A percentile compares a stretch with the other conserved stretches of the same genome.
Conservation (phyloP, 2,113 vertebrate genomes). For the Gopherus flavomarginatus region DNA sequence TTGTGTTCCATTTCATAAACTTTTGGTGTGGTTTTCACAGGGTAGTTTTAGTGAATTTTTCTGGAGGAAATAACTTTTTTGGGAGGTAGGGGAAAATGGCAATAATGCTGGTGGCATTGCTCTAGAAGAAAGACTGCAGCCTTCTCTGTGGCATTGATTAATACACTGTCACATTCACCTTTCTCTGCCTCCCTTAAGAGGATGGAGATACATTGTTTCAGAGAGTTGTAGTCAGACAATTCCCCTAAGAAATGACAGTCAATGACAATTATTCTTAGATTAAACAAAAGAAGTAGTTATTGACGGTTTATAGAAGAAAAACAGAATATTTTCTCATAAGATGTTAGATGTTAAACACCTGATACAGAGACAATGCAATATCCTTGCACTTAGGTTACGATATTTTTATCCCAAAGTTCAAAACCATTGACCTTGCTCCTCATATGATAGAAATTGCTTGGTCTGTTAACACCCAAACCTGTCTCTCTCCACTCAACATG, state of each 20-base stretch:
- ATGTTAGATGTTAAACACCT: neutral
- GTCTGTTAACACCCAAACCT: neutral
- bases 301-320: neutral
- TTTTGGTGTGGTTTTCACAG: neutral
- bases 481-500: neutral
- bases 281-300: constrained; percentile 40
- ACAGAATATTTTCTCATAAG: constrained; percentile 10
- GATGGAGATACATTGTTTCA: neutral
- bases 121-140: constrained; percentile 45
- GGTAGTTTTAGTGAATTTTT: neutral
- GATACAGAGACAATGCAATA: fast-evolving
- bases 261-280: neutral
- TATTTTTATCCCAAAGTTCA: neutral
- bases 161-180: neutral
- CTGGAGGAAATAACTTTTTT: neutral
- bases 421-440: neutral
- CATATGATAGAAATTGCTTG: neutral
- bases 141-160: constrained; percentile 45
- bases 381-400: neutral
- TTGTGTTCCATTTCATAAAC: neutral
- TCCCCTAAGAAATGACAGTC: constrained; percentile 32
- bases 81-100: neutral
- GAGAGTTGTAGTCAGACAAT: constrained; percentile 30
- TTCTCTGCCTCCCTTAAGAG: constrained; percentile 38
- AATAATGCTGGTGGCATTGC: constrained; percentile 17